Conservation (phyloP, 30 jellyfish, hydroid and myxozoan species). For the Cassiopea xamachana region DNA sequence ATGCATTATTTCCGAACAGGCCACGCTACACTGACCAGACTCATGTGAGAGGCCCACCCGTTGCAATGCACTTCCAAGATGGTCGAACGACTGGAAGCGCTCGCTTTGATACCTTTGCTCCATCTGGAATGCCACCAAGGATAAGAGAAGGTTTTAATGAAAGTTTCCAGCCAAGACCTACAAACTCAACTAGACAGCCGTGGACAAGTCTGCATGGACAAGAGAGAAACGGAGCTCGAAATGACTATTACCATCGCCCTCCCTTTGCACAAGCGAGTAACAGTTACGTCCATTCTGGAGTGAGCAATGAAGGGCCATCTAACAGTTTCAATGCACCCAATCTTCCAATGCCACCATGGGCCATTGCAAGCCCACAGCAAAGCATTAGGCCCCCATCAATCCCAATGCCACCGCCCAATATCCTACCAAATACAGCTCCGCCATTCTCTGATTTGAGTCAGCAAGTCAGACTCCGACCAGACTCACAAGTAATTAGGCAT, state of each 20-base stretch:
- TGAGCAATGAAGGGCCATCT: not conserved
- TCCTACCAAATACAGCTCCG: not conserved
- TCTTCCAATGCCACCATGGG: not conserved
- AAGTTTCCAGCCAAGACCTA: not conserved
- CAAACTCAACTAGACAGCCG: not conserved
- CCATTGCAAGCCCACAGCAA: not conserved
- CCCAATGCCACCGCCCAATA: conserved; percentile 1
- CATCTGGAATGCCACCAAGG: not conserved
- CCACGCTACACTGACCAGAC: not conserved
- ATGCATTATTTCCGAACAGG: not conserved
- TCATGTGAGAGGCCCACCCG: not conserved
- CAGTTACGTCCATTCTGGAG: not conserved
- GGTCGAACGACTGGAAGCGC: not conserved
- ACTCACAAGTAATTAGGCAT: not conserved
- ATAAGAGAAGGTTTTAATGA: not conserved
- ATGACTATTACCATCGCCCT: not conserved
- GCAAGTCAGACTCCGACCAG: not conserved
- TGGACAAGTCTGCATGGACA: not conserved
- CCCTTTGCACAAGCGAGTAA: not conserved
- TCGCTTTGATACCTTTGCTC: not conserved
- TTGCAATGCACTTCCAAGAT: not conserved
- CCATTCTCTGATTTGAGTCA: not conserved
- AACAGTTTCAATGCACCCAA: not conserved
- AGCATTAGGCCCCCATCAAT: not conserved
- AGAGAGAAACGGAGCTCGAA: not conserved